Evolutionary conservation across 2,888 invertebrate genomes (phyloP), one percentile per base, ranked within the genome.

Genomic region (Polia nebulosa): DNA sequence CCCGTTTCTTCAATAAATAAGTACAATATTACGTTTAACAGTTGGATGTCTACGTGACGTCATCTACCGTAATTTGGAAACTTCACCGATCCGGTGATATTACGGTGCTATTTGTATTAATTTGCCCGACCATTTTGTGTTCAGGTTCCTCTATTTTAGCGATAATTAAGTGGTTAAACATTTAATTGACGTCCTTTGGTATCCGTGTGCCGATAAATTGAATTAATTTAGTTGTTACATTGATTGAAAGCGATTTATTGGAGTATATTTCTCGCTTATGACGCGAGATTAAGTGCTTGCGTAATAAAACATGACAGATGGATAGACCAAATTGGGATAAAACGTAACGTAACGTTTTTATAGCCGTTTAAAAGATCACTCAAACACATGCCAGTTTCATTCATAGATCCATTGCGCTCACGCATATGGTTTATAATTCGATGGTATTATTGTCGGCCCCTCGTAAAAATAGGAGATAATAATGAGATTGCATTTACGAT

Each of bases 351-450:
- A 75, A 68, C 62, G 65, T 86, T 87, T 77, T 79, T 83, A 85
- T 86, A 83, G 72, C 66, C 66, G 61, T 79, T 78, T 55, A 63
- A 88, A 87, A 89, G 72, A 75, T 78, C 85, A 82, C 88, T 90
- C 81, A 64, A 86, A 86, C 92, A 92, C 88, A 93, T 93, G 92
- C 83, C 86, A 80, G 81, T 80, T 88, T 85, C 82, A 86, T 87
- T 86, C 85, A 79, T 86, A 78, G 72, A 80, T 64, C 55, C 68
- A 75, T 72, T 80, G 69, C 73, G 66, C 51, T 56, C 62, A 76
- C 87, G 83, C 92, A 92, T 92, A 91, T 92, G 92, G 87, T 86
- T 76, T 74, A 83, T 87, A 87, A 88, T 89, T 79, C 72, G 69
- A 85, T 86, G 58, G 20, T 64, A 76, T 69, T 71, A 86, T 88